A percentile compares a stretch with the other conserved stretches of the same genome.
These are phyloP conservation scores for Harpalus rubripes DNA, from an alignment of 2,888 invertebrate genomes.

Conservation along the genomic window DNA sequence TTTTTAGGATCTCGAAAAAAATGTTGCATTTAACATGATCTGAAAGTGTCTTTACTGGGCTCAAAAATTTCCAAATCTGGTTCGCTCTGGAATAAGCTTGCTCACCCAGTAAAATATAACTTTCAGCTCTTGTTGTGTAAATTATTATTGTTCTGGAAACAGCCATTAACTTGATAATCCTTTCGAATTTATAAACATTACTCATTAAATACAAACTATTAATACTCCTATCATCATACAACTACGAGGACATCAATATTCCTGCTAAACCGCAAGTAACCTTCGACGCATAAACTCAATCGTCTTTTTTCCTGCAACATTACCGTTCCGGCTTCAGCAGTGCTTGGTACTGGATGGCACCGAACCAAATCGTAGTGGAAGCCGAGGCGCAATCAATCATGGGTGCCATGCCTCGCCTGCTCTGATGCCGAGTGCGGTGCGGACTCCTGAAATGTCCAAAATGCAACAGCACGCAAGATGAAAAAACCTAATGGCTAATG, in stretches of 20 bases:
- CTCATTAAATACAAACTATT: neutral
- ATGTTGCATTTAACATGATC: too few relatives aligned
- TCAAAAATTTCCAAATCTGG: too few relatives aligned
- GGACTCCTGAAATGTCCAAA: constrained; percentile 30
- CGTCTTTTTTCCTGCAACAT: constrained; percentile 20
- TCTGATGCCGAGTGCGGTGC: neutral
- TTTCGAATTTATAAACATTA: too few relatives aligned
- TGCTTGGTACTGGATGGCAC: constrained; percentile 24
- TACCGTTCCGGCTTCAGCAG: neutral
- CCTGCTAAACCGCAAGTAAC: constrained; percentile 20
- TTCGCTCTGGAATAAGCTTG: too few relatives aligned
- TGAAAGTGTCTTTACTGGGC: too few relatives aligned
- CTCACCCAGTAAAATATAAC: too few relatives aligned
- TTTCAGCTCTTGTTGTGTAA: too few relatives aligned
- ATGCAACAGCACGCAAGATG: constrained; percentile 42
- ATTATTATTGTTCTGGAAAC: too few relatives aligned
- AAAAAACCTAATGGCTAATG: constrained; percentile 50
- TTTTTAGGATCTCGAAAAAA: too few relatives aligned
- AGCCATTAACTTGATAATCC: too few relatives aligned
- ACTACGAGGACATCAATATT: constrained; percentile 8
- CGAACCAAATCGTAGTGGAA: neutral
- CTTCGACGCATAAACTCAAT: constrained; percentile 17
- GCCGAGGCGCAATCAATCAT: constrained; percentile 48
- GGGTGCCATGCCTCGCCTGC: neutral
- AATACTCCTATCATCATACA: neutral